These are phyloP conservation scores for Agriopis marginaria DNA, from an alignment of 2,888 invertebrate species.

Conservation along the genomic window DNA sequence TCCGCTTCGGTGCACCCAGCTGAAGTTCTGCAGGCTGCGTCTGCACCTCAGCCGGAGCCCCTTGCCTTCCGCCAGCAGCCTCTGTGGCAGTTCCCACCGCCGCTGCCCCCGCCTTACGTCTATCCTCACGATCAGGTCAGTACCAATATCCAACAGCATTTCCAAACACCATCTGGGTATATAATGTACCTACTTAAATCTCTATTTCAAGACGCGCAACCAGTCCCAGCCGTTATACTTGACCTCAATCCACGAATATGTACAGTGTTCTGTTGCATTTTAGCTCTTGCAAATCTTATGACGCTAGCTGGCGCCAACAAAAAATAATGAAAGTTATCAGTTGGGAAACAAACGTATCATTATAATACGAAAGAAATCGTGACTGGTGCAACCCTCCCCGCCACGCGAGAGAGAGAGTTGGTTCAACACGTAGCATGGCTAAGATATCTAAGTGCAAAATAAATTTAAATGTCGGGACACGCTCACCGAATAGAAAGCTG, in stretches of 20 bases:
- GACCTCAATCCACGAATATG: slow-evolving; percentile 73
- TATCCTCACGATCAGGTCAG: slow-evolving; percentile 93
- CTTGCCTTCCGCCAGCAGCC: slow-evolving; percentile 89
- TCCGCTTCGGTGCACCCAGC: slow-evolving; percentile 90
- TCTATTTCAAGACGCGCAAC: slow-evolving; percentile 66
- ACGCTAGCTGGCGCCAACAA: slow-evolving; percentile 50
- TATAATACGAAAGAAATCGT: slow-evolving; percentile 76
- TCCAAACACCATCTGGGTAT: slow-evolving; percentile 25
- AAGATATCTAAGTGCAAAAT: slow-evolving; percentile 81
- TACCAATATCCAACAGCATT: slow-evolving; percentile 54
- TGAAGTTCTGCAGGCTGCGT: slow-evolving; percentile 87
- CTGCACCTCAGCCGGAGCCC: slow-evolving; percentile 82
- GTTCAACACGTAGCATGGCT: slow-evolving; percentile 64
- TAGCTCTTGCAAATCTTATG: slow-evolving; percentile 53
- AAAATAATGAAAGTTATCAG: slow-evolving; percentile 70
- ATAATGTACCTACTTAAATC: slow-evolving; percentile 34
- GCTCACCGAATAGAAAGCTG: slow-evolving; percentile 84
- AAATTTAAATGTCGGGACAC: slow-evolving; percentile 84
- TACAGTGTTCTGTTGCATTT: slow-evolving; percentile 60
- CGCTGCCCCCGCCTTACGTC: slow-evolving; percentile 92
- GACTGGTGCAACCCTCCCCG: slow-evolving; percentile 78
- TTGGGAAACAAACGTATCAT: slow-evolving; percentile 62
- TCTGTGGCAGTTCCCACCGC: slow-evolving; percentile 94
- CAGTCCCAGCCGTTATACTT: slow-evolving; percentile 75
- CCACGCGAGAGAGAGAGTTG: slow-evolving; percentile 80